phyloP scores from a whole-genome alignment of 2,888 invertebrate species.

The Idaea biselata region DNA sequence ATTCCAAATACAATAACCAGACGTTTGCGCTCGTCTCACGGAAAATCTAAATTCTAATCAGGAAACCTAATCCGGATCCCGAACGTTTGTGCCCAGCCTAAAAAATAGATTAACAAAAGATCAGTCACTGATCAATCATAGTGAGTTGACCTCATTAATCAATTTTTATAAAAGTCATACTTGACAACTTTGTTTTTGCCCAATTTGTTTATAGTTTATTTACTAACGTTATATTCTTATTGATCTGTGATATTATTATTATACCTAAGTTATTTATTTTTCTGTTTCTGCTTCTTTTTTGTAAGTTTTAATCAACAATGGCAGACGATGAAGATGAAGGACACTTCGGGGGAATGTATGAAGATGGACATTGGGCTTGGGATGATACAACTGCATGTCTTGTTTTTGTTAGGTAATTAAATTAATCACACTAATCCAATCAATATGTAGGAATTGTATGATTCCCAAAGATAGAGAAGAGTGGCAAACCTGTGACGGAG shows the following conservation, averaged over 20 bases:
- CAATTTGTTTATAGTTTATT: not conserved
- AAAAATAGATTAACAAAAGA: not conserved
- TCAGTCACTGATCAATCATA: not conserved
- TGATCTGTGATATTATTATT: too few relatives aligned
- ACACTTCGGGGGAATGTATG: slow-evolving; percentile 58
- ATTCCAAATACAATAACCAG: too few relatives aligned
- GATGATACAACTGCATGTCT: slow-evolving; percentile 52
- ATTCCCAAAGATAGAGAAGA: too few relatives aligned
- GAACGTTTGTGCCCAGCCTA: too few relatives aligned
- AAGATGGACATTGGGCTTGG: slow-evolving; percentile 78
- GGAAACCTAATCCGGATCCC: too few relatives aligned
- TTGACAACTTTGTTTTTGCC: not conserved
- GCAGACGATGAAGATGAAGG: slow-evolving; percentile 68
- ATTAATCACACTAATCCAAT: too few relatives aligned
- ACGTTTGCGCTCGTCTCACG: too few relatives aligned
- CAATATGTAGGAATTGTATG: too few relatives aligned
- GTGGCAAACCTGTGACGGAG: too few relatives aligned
- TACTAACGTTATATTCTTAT: not conserved
- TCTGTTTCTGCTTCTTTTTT: not conserved
- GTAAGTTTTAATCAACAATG: slow-evolving; percentile 36
- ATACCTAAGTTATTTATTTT: too few relatives aligned
- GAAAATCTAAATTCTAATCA: too few relatives aligned
- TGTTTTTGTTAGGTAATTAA: slow-evolving; percentile 56
- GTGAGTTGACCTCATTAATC: too few relatives aligned
- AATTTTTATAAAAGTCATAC: not conserved